A percentile compares a stretch with the other conserved stretches of the same genome.
phyloP scores from a whole-genome alignment of 35 echinoderm and acorn worm genomes.

The Holothuria glaberrima region DNA sequence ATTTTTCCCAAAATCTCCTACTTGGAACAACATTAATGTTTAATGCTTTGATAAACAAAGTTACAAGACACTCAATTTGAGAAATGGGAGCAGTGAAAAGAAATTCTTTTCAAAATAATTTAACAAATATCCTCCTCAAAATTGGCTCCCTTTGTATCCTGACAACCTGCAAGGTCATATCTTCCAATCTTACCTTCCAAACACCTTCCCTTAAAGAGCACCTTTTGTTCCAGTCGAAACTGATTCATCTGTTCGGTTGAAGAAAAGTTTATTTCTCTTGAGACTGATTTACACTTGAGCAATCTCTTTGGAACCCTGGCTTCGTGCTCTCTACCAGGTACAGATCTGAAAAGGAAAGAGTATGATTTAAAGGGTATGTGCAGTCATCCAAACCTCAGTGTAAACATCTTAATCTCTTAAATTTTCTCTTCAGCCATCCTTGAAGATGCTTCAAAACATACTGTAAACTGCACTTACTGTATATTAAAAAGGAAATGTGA shows the following conservation, averaged over 20 bases:
- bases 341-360: constrained; percentile 67
- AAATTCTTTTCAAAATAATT: background rate
- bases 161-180: background rate
- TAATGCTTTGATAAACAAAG: background rate
- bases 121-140: background rate
- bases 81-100: background rate
- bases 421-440: no score
- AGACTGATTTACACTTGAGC: constrained; percentile 94
- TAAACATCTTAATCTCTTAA: no score
- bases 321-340: constrained; percentile 92
- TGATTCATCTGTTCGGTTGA: constrained; percentile 93
- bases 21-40: no score
- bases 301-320: constrained; percentile 96
- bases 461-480: no score
- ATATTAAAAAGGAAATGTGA: no score
- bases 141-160: background rate
- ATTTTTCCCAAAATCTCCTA: no score
- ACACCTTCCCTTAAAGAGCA: constrained; percentile 95
- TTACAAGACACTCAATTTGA: background rate
- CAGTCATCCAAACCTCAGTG: no score
- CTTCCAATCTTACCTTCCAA: constrained; percentile 77
- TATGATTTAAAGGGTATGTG: no score
- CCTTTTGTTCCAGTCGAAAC: constrained; percentile 96
- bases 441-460: no score
- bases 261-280: constrained; percentile 97